Evolutionary conservation across 2,888 invertebrate genomes (phyloP).

Genomic region (Rapana venosa): DNA sequence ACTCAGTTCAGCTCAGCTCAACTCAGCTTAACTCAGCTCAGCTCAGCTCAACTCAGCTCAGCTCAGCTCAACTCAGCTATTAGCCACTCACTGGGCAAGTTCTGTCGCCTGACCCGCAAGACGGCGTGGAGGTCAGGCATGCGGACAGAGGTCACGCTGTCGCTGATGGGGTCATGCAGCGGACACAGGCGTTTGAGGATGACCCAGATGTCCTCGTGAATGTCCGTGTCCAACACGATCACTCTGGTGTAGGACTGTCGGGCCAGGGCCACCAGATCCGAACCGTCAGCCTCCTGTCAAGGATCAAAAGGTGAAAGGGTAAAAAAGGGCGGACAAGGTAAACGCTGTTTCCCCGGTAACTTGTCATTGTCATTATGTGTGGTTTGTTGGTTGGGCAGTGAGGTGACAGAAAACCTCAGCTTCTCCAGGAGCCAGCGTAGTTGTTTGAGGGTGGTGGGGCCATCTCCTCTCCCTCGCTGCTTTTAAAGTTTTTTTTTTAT

Average conservation of each 20-base stretch:
- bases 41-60: not conserved
- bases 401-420: too few relatives aligned
- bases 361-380: too few relatives aligned
- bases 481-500: too few relatives aligned
- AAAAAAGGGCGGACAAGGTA: too few relatives aligned
- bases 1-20: not conserved
- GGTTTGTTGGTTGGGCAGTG: too few relatives aligned
- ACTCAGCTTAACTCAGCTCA: not conserved
- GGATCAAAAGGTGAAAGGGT: too few relatives aligned
- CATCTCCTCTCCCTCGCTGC: too few relatives aligned
- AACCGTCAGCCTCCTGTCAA: not conserved
- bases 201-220: not conserved
- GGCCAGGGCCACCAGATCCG: slow-evolving; percentile 7
- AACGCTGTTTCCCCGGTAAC: too few relatives aligned
- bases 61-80: not conserved
- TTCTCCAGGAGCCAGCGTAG: too few relatives aligned
- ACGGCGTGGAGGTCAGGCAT: slow-evolving; percentile 1
- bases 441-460: too few relatives aligned
- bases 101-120: not conserved
- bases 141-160: not conserved
- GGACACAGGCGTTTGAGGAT: not conserved
- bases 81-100: not conserved
- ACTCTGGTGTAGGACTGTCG: not conserved
- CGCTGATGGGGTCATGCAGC: slow-evolving; percentile 2
- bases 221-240: slow-evolving; percentile 28